Evolutionary conservation across 2,797 vertebrate species (phyloP).

Genomic region (Sebastes taczanowskii): DNA sequence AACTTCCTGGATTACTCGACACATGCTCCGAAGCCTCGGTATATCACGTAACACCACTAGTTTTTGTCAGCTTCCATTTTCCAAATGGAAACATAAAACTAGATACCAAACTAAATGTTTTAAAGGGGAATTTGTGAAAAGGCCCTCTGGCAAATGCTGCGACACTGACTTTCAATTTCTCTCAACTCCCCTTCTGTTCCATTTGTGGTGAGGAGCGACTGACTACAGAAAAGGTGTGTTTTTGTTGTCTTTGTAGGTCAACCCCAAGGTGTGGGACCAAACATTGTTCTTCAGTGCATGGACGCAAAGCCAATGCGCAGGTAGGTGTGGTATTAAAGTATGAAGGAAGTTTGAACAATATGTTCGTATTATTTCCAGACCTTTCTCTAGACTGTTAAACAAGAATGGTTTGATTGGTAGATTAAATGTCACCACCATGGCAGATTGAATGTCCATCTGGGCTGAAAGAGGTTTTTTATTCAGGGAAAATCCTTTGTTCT

Average conservation of each 20-base stretch:
- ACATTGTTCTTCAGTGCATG: constrained; percentile 90
- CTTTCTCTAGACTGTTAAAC: neutral
- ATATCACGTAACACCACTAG: too few relatives aligned
- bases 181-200: neutral
- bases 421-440: neutral
- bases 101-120: neutral
- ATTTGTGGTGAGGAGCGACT: neutral
- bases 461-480: neutral
- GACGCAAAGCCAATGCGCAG: constrained; percentile 97
- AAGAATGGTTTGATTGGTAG: neutral
- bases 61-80: neutral
- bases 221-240: neutral
- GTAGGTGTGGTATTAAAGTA: constrained; percentile 71
- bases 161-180: neutral
- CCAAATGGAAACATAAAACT: neutral
- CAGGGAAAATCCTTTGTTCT: neutral
- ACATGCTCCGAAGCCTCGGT: too few relatives aligned
- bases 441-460: neutral
- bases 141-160: neutral
- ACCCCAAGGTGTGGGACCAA: constrained; percentile 55
- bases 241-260: constrained; percentile 45
- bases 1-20: too few relatives aligned
- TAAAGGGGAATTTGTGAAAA: neutral
- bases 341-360: neutral
- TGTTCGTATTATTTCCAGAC: neutral